Evolutionary conservation across 2,797 vertebrate genomes (phyloP).

Genomic region (Spondyliosoma cantharus): DNA sequence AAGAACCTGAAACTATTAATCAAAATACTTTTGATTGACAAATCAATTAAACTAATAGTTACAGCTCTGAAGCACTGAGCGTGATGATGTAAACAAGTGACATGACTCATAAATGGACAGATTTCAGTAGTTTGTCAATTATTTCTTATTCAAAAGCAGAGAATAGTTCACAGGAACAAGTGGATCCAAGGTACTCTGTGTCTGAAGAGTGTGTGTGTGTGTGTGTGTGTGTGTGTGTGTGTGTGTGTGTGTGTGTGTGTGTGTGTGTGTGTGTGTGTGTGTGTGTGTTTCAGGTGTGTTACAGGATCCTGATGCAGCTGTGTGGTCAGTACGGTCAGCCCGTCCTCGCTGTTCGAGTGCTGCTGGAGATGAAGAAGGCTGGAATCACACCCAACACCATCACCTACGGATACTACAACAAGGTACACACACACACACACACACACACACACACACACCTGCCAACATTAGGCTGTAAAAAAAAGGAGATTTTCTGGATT

Average conservation of each 20-base stretch:
- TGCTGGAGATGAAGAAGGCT: slow-evolving; percentile 95
- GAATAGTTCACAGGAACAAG: too few species aligned
- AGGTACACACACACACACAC: slow-evolving; percentile 80
- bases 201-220: background rate
- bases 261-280: slow-evolving; percentile 7
- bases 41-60: too few species aligned
- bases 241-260: background rate
- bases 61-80: too few species aligned
- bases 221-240: slow-evolving; percentile 69
- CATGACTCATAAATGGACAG: too few species aligned
- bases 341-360: slow-evolving; percentile 91
- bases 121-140: too few species aligned
- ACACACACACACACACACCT: slow-evolving; percentile 3
- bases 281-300: slow-evolving; percentile 88
- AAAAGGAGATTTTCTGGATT: too few species aligned
- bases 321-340: slow-evolving; percentile 96
- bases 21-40: too few species aligned
- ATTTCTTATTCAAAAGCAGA: too few species aligned
- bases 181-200: too few species aligned
- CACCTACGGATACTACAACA: slow-evolving; percentile 97
- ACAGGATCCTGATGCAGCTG: slow-evolving; percentile 95
- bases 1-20: too few species aligned
- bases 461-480: too few species aligned
- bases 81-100: too few species aligned
- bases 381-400: slow-evolving; percentile 95